Base-by-base conservation (phyloP, 2,797 vertebrate genomes). In the Mionectes olivaceus region DNA sequence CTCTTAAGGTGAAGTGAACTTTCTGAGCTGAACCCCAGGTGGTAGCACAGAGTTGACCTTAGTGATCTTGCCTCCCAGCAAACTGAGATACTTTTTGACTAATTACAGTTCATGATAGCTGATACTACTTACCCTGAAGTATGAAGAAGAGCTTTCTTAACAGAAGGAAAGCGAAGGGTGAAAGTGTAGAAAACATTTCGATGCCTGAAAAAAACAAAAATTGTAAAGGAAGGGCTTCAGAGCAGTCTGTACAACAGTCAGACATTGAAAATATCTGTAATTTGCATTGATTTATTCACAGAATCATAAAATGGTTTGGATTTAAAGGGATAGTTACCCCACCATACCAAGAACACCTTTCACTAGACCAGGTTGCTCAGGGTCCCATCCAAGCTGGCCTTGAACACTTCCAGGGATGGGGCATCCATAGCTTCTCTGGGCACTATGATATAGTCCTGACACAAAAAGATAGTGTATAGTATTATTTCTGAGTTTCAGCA, bases 31-130 rank as follows among this genome's bases (percentile, higher is more conserved):
- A 87, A 70, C 28, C 57, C 32, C 81, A 84, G 50, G 57, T 91
- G 64, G 47, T 77, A 85, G 64, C 28, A 53, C 4, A 8, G 39
- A 39, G 41, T 12, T 94, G 82, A 91, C 79, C 84, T 94, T 46
- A 30, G 39, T 75, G 87, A 88, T 75, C 82, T 78, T 88, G 46
- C 35, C 69, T 94, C 44, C 33, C 46, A 55, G 50, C 78, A 88
- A 91, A 63, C 43, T 18, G 57, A 83, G 91, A 44, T 78, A 64
- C 52, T 89, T 92, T n/a, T 43, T 78, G 44, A 83, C 69, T 96
- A 47, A 74, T 91, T 87, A 28, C 44, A 50, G 56, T 57, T 93
- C 46, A 16, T 43, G 43, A 47, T 77, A 83, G 28, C 32, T 85
- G 44, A 23, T 69, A 44, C n/a, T 74, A 70, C 59, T 81, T 90